Percentiles rank a stretch among this genome's conserved stretches.
These are phyloP conservation scores for Probosciger aterrimus DNA, from an alignment of 2,113 vertebrate species.

Conservation along the genomic window DNA sequence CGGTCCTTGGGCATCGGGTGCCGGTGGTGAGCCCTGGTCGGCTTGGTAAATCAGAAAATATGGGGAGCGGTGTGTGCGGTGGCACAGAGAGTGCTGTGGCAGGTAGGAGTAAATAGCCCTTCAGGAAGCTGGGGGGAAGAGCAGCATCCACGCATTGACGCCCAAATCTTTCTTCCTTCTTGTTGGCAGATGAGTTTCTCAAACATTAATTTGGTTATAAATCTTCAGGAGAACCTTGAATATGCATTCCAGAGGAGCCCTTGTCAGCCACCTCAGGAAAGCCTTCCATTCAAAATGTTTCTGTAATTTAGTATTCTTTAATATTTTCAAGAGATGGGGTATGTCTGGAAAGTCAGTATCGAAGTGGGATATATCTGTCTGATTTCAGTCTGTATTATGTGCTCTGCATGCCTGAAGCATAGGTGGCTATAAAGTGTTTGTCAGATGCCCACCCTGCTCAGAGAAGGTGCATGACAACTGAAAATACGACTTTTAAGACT, in stretches of 20 bases:
- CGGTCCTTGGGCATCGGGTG: background rate
- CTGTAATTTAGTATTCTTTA: background rate
- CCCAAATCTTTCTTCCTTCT: background rate
- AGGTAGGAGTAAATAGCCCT: background rate
- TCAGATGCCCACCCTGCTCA: rapidly evolving
- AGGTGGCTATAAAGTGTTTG: background rate
- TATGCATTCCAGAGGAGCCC: background rate
- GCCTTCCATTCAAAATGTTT: background rate
- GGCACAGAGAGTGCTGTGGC: background rate
- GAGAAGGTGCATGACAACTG: background rate
- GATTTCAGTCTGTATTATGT: background rate
- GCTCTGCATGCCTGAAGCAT: background rate
- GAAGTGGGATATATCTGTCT: background rate
- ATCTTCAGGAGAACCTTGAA: background rate
- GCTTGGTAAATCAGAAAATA: background rate
- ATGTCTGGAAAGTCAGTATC: background rate
- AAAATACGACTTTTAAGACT: background rate
- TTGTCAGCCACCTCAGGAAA: background rate
- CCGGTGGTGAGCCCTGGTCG: background rate
- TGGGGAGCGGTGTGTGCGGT: background rate
- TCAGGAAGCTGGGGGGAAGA: background rate
- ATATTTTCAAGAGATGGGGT: background rate
- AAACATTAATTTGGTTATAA: background rate
- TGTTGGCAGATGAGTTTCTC: background rate
- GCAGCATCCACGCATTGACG: rapidly evolving